Evolutionary conservation across 2,797 vertebrate genomes (phyloP), one percentile per base, ranked within the genome.

Genomic region (Cichlasoma orientale): DNA sequence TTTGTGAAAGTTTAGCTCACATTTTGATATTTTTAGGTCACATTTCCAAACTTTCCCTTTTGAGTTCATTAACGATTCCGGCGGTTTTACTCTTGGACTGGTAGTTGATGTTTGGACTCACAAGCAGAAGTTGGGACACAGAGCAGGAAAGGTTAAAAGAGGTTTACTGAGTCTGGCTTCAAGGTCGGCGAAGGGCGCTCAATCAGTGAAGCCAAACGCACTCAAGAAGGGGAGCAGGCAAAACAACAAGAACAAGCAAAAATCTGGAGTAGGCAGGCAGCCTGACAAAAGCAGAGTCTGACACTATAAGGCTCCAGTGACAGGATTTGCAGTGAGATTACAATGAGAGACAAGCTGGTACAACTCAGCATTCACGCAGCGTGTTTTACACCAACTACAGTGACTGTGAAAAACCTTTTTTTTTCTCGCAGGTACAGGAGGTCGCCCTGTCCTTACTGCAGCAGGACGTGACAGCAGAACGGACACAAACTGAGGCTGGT

Each of bases 171-270:
- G 56, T 57, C 11, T 75, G 55, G 52, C 7, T 75, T 61, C 13
- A 41, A 63, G 63, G 56, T 75, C 31, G 5, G 56, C 52, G 18
- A 47, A 21, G 38, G 55, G 41, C 18, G 11, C 33, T 59, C 54
- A 82, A 59, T 73, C 58, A 18, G 54, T 13, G 56, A 36, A 71
- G 72, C 38, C 38, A 71, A 78, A 75, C 56, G 61, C 54, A 55
- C 23, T 25, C 5, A 25, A 61, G 6, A 73, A 23, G 0, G 1
- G 52, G 27, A 52, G 10, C 21, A 29, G 50, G 47, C 18, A 50
- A 53, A 41, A 29, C 18, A 10, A 59, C 27, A 72, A 33, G 12
- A 47, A 18, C 36, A 29, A 8, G 47, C 5, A 8, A 16, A 14
- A 53, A 38, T 61, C 18, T 27, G 33, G 14, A 21, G 11, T 21